Evolutionary conservation across 2,113 vertebrate species (phyloP), one percentile per base, ranked within the genome.

Genomic region (Syrrhaptes paradoxus): DNA sequence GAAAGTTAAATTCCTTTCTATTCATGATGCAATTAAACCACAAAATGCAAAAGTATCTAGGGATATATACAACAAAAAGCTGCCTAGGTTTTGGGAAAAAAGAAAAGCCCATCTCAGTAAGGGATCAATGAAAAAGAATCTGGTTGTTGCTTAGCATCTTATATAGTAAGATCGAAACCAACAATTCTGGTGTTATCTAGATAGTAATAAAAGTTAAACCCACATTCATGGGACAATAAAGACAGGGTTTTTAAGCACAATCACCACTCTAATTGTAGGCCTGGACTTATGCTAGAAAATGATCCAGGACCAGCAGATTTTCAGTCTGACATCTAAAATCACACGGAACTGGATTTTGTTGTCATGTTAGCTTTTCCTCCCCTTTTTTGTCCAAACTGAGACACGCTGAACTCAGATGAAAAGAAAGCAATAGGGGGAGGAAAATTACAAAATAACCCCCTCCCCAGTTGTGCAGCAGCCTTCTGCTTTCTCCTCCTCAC

Each of bases 11-110:
- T 94, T 91, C 55, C 2, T 97, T 96, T 93, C 74, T 88, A 87
- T 96, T 95, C 58, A 77, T 94, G 81, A 86, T 73, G 54, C 73
- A 96, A 96, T 88, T 96, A 97, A 96, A 96, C 48, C 45, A 79
- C 77, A 96, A 96, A 95, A 96, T 34, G 10, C 43, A 83, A 45
- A 91, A 51, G 0, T 55, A 31, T 61, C 59, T 66, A 17, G 13
- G 17, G 10, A 45, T 66, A 58, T 7, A 65, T 1, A 62, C 88
- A 90, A n/a, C 8, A 78, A 57, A 93, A 89, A 36, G 4, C 5
- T 58, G 28, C 17, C 8, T 38, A 29, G 5, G 19, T n/a, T 66
- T 66, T n/a, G 34, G 46, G 49, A 38, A 32, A 25, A 54, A 10
- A 32, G 57, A 19, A 2, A 62, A 46, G 7, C 57, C n/a, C 9